A percentile compares a stretch with the other conserved stretches of the same genome.
Conservation (phyloP, 1,140 invertebrate genomes). For the Alviniconcha marisindica region DNA sequence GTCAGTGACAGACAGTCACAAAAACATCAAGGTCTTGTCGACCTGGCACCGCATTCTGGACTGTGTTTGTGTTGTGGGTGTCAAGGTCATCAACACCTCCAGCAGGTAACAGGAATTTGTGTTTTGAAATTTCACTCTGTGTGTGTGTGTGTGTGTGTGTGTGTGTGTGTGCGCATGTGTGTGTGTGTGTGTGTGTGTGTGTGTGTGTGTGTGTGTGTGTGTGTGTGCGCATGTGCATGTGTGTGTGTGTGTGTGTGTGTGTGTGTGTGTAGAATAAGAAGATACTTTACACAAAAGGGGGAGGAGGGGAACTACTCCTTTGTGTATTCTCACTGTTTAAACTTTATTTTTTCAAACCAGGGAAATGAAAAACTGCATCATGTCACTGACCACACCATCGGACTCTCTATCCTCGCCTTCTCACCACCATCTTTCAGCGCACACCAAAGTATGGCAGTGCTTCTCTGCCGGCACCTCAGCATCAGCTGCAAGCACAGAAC, state of each 20-base stretch:
- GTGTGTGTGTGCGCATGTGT: too few relatives aligned
- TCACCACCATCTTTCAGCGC: not conserved
- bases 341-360: not conserved
- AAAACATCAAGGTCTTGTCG: not conserved
- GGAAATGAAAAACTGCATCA: not conserved
- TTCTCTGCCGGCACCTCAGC: not conserved
- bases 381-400: not conserved
- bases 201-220: too few relatives aligned
- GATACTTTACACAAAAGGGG: too few relatives aligned
- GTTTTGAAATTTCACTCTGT: too few relatives aligned
- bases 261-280: too few relatives aligned
- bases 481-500: not conserved
- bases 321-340: too few relatives aligned
- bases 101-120: not conserved
- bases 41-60: slow-evolving; percentile 17
- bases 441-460: not conserved
- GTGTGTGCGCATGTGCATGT: too few relatives aligned
- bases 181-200: too few relatives aligned
- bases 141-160: too few relatives aligned
- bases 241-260: not conserved
- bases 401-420: not conserved
- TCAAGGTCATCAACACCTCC: slow-evolving; percentile 2
- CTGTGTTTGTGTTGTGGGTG: slow-evolving; percentile 17
- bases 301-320: too few relatives aligned
- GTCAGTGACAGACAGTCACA: not conserved